These are phyloP conservation scores for Limnodromus scolopaceus DNA, from an alignment of 2,797 vertebrate genomes.

Conservation along the genomic window DNA sequence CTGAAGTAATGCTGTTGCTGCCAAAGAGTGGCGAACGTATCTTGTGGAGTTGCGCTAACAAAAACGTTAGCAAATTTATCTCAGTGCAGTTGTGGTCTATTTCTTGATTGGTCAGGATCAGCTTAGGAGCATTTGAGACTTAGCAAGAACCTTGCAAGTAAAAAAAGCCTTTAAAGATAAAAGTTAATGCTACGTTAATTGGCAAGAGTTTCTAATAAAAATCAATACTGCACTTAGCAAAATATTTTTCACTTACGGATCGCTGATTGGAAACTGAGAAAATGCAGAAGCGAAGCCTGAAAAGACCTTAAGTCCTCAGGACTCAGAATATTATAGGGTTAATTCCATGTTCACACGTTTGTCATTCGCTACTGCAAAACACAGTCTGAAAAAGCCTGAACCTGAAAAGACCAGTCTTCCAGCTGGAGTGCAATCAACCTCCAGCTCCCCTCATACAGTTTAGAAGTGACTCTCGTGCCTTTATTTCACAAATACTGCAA, in stretches of 20 bases:
- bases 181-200: background rate
- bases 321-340: background rate
- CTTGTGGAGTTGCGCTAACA: background rate
- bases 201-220: background rate
- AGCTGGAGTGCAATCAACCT: background rate
- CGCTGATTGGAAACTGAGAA: background rate
- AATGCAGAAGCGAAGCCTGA: background rate
- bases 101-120: background rate
- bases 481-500: background rate
- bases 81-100: rapidly evolving
- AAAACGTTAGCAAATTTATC: background rate
- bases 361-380: background rate
- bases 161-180: background rate
- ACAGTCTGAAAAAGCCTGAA: background rate
- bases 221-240: background rate
- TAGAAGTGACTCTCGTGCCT: background rate
- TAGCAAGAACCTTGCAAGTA: background rate
- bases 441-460: background rate
- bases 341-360: background rate
- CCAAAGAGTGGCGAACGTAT: background rate
- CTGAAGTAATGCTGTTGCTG: background rate
- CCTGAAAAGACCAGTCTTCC: background rate
- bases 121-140: background rate
- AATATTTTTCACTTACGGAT: background rate
- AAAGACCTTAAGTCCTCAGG: background rate